Evolutionary conservation across 2,113 vertebrate genomes (phyloP).

Genomic region (Scopus umbretta): DNA sequence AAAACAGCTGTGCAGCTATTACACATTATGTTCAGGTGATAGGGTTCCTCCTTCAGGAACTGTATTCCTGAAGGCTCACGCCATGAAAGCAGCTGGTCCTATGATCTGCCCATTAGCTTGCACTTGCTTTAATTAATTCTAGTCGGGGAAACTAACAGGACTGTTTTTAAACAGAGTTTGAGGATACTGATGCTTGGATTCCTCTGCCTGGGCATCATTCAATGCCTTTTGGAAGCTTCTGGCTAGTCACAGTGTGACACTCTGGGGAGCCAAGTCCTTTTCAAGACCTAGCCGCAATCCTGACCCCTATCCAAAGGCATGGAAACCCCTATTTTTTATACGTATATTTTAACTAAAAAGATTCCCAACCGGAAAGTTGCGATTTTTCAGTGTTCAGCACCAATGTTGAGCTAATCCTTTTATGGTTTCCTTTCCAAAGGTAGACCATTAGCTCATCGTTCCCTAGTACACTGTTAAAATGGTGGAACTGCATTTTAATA

Average conservation of each 20-base stretch:
- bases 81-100: slow-evolving; percentile 42
- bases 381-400: not conserved
- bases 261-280: not conserved
- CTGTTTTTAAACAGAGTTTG: not conserved
- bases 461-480: not conserved
- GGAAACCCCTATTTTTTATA: not conserved
- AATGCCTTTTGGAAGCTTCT: not conserved
- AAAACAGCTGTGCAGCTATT: slow-evolving; percentile 39
- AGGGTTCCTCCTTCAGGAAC: slow-evolving; percentile 41
- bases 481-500: not conserved
- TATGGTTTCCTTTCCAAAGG: not conserved
- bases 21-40: slow-evolving; percentile 41
- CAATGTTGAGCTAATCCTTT: not conserved
- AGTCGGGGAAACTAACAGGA: not conserved
- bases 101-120: slow-evolving; percentile 31
- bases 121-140: slow-evolving; percentile 32
- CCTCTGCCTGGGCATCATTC: not conserved
- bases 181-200: not conserved
- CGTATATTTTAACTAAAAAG: not conserved
- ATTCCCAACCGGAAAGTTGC: not conserved
- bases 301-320: not conserved
- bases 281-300: not conserved
- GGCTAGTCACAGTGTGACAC: not conserved
- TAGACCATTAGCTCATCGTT: not conserved
- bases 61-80: not conserved